Conservation (phyloP, 2,113 vertebrate species). For the Amphiprion ocellaris region DNA sequence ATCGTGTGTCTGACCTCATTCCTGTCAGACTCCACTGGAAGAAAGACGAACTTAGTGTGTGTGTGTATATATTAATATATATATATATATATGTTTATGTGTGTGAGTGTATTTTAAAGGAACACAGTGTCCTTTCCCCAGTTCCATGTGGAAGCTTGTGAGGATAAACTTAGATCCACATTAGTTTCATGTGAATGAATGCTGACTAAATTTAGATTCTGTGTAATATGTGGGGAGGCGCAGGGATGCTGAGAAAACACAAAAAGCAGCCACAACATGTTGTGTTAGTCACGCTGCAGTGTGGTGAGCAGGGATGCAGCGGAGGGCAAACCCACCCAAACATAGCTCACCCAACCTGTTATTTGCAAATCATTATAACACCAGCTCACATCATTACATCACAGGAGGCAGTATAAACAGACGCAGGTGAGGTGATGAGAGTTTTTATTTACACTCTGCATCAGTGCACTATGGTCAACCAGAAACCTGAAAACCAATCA, state of each 20-base stretch:
- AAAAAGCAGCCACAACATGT: conserved; percentile 58
- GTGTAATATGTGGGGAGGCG: conserved; percentile 4
- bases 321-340: conserved; percentile 43
- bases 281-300: conserved; percentile 52
- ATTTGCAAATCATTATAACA: conserved; percentile 51
- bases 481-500: background rate
- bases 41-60: conserved; percentile 85
- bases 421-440: conserved; percentile 20
- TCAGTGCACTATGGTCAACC: conserved; percentile 18
- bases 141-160: conserved; percentile 38
- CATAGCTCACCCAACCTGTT: conserved; percentile 41
- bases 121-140: conserved; percentile 66
- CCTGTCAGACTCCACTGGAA: conserved; percentile 88
- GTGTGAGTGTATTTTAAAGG: conserved; percentile 70
- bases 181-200: conserved; percentile 66
- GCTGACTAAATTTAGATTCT: conserved; percentile 65
- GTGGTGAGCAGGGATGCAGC: conserved; percentile 23
- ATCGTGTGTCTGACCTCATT: conserved; percentile 99
- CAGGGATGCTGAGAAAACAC: conserved; percentile 61
- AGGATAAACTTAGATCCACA: conserved; percentile 68
- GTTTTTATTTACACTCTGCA: conserved; percentile 35
- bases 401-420: conserved; percentile 13
- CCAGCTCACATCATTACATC: conserved; percentile 56
- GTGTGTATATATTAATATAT: conserved; percentile 21
- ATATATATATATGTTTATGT: conserved; percentile 23